A percentile compares a stretch with the other conserved stretches of the same genome.
Evolutionary conservation across 2,113 vertebrate genomes (phyloP).

Genomic region (Callaeas wilsoni): DNA sequence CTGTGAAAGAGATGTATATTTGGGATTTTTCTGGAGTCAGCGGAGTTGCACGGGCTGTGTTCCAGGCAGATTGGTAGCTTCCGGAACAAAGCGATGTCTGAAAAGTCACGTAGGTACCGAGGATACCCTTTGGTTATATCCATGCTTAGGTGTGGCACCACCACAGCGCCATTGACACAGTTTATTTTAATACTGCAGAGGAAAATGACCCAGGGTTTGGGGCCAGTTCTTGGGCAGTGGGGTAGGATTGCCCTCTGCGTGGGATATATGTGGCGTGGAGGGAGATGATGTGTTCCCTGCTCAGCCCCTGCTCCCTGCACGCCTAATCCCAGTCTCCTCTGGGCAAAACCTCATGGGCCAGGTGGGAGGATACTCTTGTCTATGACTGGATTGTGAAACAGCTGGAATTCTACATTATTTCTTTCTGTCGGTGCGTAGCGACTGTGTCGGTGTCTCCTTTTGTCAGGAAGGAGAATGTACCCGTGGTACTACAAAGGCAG

Average conservation of each 20-base stretch:
- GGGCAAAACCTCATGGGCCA: background rate
- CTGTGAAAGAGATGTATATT: background rate
- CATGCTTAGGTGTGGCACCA: background rate
- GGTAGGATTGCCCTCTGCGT: background rate
- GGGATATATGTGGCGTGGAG: background rate
- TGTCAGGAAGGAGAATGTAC: background rate
- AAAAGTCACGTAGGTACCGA: background rate
- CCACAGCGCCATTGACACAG: background rate
- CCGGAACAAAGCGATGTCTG: background rate
- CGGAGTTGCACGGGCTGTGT: background rate
- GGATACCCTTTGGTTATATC: background rate
- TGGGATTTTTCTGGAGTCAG: background rate
- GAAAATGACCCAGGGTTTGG: background rate
- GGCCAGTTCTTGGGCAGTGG: background rate
- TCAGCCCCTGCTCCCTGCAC: background rate
- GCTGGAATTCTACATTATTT: background rate
- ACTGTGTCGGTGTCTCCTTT: background rate
- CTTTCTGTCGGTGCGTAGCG: background rate
- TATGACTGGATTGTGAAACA: background rate
- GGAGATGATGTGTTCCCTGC: background rate
- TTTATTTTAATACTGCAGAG: background rate
- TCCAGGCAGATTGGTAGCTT: background rate
- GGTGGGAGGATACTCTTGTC: background rate
- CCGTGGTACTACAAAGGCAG: background rate
- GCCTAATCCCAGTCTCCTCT: background rate